Conservation (phyloP, 2,888 invertebrate species). For the Caenorhabditis afra region DNA sequence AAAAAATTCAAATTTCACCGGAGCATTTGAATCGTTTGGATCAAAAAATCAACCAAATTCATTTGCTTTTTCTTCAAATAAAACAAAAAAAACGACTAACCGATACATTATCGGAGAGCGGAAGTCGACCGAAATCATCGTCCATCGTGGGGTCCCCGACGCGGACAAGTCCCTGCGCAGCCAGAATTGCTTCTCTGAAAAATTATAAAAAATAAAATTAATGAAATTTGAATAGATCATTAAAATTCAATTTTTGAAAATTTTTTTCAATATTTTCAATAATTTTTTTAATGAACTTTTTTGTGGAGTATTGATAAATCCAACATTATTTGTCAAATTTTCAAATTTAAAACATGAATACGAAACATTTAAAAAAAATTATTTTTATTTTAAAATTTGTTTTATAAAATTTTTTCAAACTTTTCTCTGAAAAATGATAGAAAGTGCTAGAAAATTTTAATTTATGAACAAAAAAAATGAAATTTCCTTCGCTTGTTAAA, state of each 20-base stretch:
- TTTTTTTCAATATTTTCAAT: slow-evolving; percentile 2
- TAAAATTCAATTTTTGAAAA: no score
- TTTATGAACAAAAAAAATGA: no score
- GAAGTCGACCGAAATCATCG: slow-evolving; percentile 60
- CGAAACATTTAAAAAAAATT: no score
- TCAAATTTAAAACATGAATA: no score
- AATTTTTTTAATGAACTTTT: not conserved
- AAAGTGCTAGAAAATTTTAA: no score
- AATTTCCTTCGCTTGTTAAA: no score
- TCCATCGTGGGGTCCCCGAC: slow-evolving; percentile 91
- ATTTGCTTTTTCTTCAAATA: not conserved
- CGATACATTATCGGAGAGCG: slow-evolving; percentile 71
- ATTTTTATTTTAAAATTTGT: no score
- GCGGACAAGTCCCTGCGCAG: slow-evolving; percentile 93
- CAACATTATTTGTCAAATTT: not conserved
- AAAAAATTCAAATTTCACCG: not conserved
- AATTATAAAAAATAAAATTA: slow-evolving; percentile 46
- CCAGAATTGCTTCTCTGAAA: slow-evolving; percentile 88
- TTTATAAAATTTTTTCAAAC: no score
- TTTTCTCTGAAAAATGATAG: no score
- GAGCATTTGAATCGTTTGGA: no score
- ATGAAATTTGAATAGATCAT: not conserved
- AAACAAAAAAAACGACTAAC: slow-evolving; percentile 49
- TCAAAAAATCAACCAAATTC: no score
- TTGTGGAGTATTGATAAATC: not conserved